Evolutionary conservation across 2,113 vertebrate species (phyloP).

Genomic region (Mionectes macconnelli): DNA sequence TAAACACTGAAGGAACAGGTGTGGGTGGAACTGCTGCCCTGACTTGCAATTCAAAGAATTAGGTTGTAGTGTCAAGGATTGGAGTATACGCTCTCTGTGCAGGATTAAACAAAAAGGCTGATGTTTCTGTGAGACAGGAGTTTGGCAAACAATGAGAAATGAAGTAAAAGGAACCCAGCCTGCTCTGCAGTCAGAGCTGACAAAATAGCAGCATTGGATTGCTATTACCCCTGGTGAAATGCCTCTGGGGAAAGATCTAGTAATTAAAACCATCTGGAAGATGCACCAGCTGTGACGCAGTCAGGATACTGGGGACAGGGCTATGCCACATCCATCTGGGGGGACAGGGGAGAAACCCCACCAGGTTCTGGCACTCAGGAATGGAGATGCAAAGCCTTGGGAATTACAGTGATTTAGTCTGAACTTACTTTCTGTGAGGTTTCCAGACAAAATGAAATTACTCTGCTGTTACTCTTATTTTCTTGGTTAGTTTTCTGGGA

Average conservation of each 20-base stretch:
- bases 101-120: not conserved
- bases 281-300: not conserved
- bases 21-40: not conserved
- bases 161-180: accelerated
- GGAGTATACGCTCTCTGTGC: not conserved
- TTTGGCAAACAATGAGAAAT: not conserved
- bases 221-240: not conserved
- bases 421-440: not conserved
- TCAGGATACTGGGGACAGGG: not conserved
- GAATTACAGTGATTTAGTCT: accelerated
- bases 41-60: not conserved
- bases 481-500: not conserved
- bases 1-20: not conserved
- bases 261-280: not conserved
- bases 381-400: not conserved
- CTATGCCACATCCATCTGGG: not conserved
- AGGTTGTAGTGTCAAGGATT: not conserved
- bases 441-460: not conserved
- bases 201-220: not conserved
- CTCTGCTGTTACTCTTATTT: not conserved
- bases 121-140: not conserved
- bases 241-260: not conserved
- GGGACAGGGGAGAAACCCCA: not conserved
- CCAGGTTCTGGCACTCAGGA: too few relatives aligned
- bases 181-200: not conserved